Conservation (phyloP, 2,888 invertebrate genomes). For the Microctonus hyperodae region DNA sequence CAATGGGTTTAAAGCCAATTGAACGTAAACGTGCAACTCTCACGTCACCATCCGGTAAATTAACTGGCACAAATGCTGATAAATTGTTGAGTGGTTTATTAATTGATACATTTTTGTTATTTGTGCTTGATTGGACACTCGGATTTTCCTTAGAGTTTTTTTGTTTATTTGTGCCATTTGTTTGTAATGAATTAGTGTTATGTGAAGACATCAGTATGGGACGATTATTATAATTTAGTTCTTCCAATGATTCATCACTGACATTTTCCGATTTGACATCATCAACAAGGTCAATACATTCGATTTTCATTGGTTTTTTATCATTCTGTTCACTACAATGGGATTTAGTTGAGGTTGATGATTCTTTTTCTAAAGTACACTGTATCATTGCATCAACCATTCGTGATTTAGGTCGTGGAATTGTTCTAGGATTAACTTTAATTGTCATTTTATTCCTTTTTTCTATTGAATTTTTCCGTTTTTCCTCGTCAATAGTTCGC, state of each 20-base stretch:
- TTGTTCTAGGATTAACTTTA: constrained; percentile 23
- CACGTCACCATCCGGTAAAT: constrained; percentile 47
- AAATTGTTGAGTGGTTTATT: constrained; percentile 16
- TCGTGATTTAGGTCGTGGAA: constrained; percentile 26
- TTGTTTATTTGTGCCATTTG: background rate
- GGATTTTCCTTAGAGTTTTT: background rate
- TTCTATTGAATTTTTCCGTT: background rate
- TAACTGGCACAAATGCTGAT: constrained; percentile 59
- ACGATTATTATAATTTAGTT: constrained; percentile 1
- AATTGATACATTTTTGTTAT: background rate
- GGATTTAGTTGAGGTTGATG: constrained; percentile 37
- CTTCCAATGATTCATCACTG: constrained; percentile 13
- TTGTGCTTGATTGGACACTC: background rate
- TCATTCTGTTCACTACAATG: background rate
- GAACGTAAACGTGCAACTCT: constrained; percentile 54
- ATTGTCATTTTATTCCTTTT: background rate
- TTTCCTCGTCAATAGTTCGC: background rate
- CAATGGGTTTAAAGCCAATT: constrained; percentile 58
- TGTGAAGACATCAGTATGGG: constrained; percentile 2
- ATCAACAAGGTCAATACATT: constrained; percentile 45
- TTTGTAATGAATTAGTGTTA: background rate
- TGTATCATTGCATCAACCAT: constrained; percentile 51
- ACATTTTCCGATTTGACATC: constrained; percentile 38
- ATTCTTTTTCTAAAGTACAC: constrained; percentile 44
- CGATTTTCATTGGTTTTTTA: constrained; percentile 37